Percentiles rank a stretch among this genome's conserved stretches.
Conservation (phyloP, 2,113 vertebrate species). For the Heterotilapia buettikoferi region DNA sequence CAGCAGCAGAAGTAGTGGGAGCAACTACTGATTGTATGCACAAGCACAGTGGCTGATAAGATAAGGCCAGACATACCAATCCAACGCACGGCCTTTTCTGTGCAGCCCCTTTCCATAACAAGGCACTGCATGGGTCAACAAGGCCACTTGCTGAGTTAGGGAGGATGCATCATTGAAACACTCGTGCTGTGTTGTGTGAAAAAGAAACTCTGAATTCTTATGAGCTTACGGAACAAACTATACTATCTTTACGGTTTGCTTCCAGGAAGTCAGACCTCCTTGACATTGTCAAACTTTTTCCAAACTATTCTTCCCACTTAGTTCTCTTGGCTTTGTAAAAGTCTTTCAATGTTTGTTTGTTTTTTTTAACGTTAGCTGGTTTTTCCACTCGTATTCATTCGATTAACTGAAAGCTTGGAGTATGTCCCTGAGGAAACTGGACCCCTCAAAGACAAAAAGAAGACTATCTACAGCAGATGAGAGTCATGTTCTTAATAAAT, state of each 20-base stretch:
- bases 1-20: background rate
- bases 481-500: background rate
- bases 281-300: background rate
- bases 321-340: background rate
- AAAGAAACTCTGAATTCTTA: background rate
- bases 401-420: background rate
- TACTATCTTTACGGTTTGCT: background rate
- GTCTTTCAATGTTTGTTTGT: background rate
- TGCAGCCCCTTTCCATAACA: background rate
- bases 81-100: background rate
- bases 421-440: background rate
- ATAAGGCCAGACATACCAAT: slow-evolving; percentile 39
- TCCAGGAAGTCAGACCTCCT: background rate
- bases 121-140: background rate
- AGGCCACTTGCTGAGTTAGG: background rate
- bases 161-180: background rate
- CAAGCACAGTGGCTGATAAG: slow-evolving; percentile 46
- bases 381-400: accelerated
- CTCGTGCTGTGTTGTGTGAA: background rate
- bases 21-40: slow-evolving; percentile 32
- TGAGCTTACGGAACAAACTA: background rate
- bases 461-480: background rate
- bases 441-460: background rate
- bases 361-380: background rate
- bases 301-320: background rate